Percentiles rank a stretch among this genome's conserved stretches.
phyloP scores from a whole-genome alignment of 1,140 invertebrate species.

The Aplysia californica region DNA sequence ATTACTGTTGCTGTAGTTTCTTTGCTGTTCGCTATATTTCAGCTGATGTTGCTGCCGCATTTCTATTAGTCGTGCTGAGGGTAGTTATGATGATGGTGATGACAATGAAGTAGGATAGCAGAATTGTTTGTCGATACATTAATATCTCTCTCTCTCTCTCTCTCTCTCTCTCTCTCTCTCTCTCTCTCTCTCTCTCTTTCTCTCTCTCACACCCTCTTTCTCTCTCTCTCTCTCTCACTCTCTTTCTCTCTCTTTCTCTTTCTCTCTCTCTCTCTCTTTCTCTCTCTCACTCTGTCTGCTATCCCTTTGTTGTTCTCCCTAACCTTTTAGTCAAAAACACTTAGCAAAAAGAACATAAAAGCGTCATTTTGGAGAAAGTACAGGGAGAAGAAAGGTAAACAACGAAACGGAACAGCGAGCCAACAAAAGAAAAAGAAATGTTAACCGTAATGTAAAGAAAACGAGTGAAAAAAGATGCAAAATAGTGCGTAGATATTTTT shows the following conservation, averaged over 20 bases:
- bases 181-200: not conserved
- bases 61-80: not conserved
- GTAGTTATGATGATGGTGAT: not conserved
- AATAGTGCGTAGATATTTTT: too few species aligned
- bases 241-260: slow-evolving; percentile 5
- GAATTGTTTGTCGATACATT: slow-evolving; percentile 5
- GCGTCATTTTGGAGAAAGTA: not conserved
- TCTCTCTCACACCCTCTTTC: too few species aligned
- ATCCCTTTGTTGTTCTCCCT: not conserved
- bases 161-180: not conserved
- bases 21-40: not conserved
- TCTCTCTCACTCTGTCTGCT: not conserved
- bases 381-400: too few species aligned
- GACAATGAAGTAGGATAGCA: not conserved
- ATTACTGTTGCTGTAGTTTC: not conserved
- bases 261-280: slow-evolving; percentile 12
- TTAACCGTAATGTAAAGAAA: too few species aligned
- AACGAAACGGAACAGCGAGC: too few species aligned
- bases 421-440: too few species aligned
- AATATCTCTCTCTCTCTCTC: slow-evolving; percentile 17
- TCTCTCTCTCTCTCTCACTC: not conserved
- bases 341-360: not conserved
- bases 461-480: too few species aligned
- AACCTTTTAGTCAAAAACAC: not conserved
- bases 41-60: not conserved